These are phyloP conservation scores for Epinephelus moara DNA, from an alignment of 2,113 vertebrate species.

Conservation along the genomic window DNA sequence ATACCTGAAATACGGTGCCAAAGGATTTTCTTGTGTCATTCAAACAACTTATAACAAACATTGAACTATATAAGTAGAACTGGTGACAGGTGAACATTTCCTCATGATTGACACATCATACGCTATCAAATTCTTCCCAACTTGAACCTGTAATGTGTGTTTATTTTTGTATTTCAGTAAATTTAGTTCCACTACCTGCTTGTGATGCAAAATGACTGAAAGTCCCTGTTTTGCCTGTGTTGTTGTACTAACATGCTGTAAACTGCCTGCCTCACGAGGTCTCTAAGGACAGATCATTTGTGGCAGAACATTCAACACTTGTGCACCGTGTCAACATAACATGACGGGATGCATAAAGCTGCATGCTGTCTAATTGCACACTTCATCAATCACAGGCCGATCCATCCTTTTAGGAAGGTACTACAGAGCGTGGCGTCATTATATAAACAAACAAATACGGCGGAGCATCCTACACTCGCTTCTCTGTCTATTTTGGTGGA, in stretches of 20 bases:
- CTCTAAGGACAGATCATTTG: constrained; percentile 45
- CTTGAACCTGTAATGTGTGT: constrained; percentile 10
- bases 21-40: constrained; percentile 2
- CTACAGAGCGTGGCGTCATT: constrained; percentile 29
- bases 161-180: constrained; percentile 34
- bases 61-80: not conserved
- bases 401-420: constrained; percentile 29
- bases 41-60: not conserved
- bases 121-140: not conserved
- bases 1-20: not conserved
- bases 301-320: constrained; percentile 28
- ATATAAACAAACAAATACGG: constrained; percentile 46
- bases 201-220: constrained; percentile 27
- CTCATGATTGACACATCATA: not conserved
- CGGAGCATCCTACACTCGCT: constrained; percentile 1
- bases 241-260: constrained; percentile 47
- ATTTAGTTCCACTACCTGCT: constrained; percentile 27
- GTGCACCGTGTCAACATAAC: constrained; percentile 31
- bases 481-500: not conserved
- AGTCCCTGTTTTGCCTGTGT: constrained; percentile 30
- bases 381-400: constrained; percentile 34
- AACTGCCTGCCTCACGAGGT: constrained; percentile 31
- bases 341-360: constrained; percentile 25
- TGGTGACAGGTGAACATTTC: not conserved
- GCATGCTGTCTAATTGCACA: constrained; percentile 23